Evolutionary conservation across 2,113 vertebrate genomes (phyloP).

Genomic region (Nesoenas mayeri): DNA sequence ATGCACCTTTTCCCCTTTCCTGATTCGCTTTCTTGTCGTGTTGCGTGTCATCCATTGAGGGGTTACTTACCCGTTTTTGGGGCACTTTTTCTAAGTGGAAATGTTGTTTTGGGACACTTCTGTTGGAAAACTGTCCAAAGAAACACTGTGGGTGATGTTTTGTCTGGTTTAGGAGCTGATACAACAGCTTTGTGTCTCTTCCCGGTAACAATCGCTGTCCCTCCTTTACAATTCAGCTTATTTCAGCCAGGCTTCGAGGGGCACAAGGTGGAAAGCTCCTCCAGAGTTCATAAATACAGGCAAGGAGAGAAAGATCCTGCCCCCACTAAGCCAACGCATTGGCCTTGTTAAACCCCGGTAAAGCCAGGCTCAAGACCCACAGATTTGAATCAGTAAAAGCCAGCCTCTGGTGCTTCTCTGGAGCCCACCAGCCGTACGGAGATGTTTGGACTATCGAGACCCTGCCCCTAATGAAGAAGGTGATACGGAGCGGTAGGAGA

Average conservation of each 20-base stretch:
- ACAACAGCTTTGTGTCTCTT: not conserved
- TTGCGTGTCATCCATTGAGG: fast-evolving
- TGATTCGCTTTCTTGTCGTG: not conserved
- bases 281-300: not conserved
- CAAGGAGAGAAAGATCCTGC: not conserved
- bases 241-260: not conserved
- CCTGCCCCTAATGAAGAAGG: not conserved
- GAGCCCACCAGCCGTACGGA: not conserved
- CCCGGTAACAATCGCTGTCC: not conserved
- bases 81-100: not conserved
- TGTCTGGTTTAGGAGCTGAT: not conserved
- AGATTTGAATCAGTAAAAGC: not conserved
- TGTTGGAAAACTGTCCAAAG: not conserved
- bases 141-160: not conserved
- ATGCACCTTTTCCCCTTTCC: constrained; percentile 8
- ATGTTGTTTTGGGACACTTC: not conserved
- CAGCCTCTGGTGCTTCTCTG: not conserved
- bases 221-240: not conserved
- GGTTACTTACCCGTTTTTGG: not conserved
- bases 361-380: not conserved
- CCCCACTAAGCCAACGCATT: fast-evolving
- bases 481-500: not conserved
- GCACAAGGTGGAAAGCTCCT: not conserved
- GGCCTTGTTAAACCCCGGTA: not conserved
- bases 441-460: fast-evolving